phyloP scores from a whole-genome alignment of 2,888 invertebrate species.

The Polydrusus tereticollis region DNA sequence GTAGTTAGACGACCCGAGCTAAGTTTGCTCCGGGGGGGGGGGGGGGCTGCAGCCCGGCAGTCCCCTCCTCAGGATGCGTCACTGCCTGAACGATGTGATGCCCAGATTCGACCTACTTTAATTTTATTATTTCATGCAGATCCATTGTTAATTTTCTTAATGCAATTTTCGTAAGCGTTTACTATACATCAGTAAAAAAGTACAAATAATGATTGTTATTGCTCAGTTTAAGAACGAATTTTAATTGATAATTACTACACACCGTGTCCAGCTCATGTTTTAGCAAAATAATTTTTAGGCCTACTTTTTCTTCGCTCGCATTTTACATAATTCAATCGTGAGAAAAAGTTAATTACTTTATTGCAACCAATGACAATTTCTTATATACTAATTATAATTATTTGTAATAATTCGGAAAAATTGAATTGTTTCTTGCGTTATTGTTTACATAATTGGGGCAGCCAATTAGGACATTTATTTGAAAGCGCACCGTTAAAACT shows the following conservation, averaged over 20 bases:
- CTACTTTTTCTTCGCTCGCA: not conserved
- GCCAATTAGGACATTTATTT: no score
- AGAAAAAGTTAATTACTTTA: slow-evolving; percentile 5
- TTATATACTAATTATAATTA: slow-evolving; percentile 1
- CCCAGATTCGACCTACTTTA: not conserved
- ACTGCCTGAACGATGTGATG: not conserved
- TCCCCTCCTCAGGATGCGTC: no score
- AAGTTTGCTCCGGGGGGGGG: no score
- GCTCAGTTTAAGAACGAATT: no score
- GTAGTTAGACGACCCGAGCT: no score
- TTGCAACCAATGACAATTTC: not conserved
- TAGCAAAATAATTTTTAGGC: slow-evolving; percentile 12
- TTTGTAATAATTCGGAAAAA: slow-evolving; percentile 7
- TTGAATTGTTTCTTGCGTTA: not conserved
- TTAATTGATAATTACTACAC: slow-evolving; percentile 12
- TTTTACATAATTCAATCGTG: slow-evolving; percentile 5
- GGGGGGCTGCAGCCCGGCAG: no score
- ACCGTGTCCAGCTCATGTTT: not conserved
- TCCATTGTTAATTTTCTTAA: not conserved
- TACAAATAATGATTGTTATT: no score
- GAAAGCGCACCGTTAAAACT: no score
- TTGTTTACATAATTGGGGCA: no score
- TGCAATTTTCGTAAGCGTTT: slow-evolving; percentile 1
- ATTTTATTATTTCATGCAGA: not conserved
- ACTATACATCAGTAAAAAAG: not conserved